Percentiles rank a stretch among this genome's conserved stretches.
Conservation (phyloP, 2,888 invertebrate species). For the Anorthoa munda region DNA sequence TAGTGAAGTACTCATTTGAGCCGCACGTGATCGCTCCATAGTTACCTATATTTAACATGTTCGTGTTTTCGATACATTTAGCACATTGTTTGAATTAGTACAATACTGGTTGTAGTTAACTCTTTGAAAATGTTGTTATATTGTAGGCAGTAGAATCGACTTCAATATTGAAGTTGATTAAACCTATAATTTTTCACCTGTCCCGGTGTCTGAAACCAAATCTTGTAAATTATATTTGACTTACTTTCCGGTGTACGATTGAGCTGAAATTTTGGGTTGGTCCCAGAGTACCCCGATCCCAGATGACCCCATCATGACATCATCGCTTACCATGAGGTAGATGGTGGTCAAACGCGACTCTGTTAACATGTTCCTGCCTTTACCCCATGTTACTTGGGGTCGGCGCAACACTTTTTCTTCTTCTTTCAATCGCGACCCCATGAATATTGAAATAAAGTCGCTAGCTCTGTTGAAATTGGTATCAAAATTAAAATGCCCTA, state of each 20-base stretch:
- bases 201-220: too few relatives aligned
- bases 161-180: neutral
- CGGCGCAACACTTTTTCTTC: too few relatives aligned
- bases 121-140: neutral
- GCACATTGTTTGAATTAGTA: conserved; percentile 27
- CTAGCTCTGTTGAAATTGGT: neutral
- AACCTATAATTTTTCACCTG: neutral
- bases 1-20: neutral
- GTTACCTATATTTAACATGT: conserved; percentile 18
- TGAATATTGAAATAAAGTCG: neutral
- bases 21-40: conserved; percentile 28
- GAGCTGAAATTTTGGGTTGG: too few relatives aligned
- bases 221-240: too few relatives aligned
- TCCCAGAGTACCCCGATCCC: too few relatives aligned
- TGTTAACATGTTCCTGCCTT: too few relatives aligned
- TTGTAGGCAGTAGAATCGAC: neutral
- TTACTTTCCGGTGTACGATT: too few relatives aligned
- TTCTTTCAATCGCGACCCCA: too few relatives aligned
- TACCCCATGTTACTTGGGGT: too few relatives aligned
- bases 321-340: too few relatives aligned
- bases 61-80: conserved; percentile 38
- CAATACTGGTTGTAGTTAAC: neutral
- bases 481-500: neutral
- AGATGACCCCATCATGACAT: too few relatives aligned
- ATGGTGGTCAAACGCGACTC: too few relatives aligned